These are phyloP conservation scores for Drosophila sp. DNA, from an alignment of 1,140 invertebrate species.

Conservation along the genomic window DNA sequence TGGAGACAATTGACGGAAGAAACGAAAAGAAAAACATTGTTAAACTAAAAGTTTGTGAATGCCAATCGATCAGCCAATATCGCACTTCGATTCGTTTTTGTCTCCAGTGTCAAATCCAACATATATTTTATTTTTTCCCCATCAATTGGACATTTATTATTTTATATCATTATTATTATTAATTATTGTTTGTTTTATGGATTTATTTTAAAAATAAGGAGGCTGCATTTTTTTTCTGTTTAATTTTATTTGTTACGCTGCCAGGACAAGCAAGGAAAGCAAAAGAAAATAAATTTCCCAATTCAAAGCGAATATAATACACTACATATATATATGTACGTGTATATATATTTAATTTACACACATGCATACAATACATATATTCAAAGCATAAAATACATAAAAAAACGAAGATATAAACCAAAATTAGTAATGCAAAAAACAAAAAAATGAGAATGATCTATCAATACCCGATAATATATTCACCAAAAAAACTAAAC, in stretches of 20 bases:
- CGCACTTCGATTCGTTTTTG: background rate
- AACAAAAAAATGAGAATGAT: background rate
- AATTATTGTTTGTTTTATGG: constrained; percentile 44
- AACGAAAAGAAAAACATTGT: background rate
- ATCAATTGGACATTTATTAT: constrained; percentile 1
- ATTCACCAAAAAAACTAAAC: constrained; percentile 34
- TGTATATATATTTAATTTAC: constrained; percentile 49
- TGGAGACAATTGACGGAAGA: background rate
- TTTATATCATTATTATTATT: constrained; percentile 14
- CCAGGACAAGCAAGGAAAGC: constrained; percentile 34
- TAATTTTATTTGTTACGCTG: constrained; percentile 64
- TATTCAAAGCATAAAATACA: constrained; percentile 59
- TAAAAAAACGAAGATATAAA: constrained; percentile 22
- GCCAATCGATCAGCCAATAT: background rate
- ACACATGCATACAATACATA: constrained; percentile 58
- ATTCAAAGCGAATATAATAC: constrained; percentile 33
- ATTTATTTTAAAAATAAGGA: constrained; percentile 61
- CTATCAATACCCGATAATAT: constrained; percentile 15
- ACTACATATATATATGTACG: constrained; percentile 35
- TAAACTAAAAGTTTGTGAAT: constrained; percentile 10
- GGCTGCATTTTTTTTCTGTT: constrained; percentile 51
- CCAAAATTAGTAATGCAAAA: constrained; percentile 17
- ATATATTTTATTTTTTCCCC: background rate
- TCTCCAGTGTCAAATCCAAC: background rate
- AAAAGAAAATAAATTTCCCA: constrained; percentile 25